A percentile compares a stretch with the other conserved stretches of the same genome.
phyloP scores from a whole-genome alignment of 2,113 vertebrate species.

The Peromyscus californicus region DNA sequence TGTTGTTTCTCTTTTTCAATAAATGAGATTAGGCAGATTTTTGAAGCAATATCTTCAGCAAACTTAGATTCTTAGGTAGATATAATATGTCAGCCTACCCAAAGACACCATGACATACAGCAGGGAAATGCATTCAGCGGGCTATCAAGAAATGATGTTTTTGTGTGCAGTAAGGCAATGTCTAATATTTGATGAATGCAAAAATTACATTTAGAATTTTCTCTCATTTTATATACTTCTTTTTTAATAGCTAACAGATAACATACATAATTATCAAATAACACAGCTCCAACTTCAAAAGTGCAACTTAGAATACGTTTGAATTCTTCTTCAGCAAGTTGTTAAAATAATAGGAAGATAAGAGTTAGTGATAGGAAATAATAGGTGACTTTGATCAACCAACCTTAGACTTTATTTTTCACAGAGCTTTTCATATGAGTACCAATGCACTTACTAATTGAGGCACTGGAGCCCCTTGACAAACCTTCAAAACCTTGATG shows the following conservation, averaged over 20 bases:
- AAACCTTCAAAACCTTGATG: not conserved
- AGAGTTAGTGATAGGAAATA: not conserved
- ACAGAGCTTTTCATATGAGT: not conserved
- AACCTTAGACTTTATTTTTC: not conserved
- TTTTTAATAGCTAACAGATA: constrained; percentile 5
- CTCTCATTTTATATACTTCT: not conserved
- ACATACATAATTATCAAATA: not conserved
- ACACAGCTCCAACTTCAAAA: not conserved
- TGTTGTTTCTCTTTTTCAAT: not conserved
- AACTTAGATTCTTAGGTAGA: not conserved
- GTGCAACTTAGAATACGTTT: not conserved
- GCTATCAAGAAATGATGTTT: not conserved
- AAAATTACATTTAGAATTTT: not conserved
- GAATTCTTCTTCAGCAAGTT: not conserved
- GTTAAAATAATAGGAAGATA: not conserved
- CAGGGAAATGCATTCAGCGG: not conserved
- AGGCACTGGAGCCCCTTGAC: not conserved
- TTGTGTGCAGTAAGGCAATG: not conserved
- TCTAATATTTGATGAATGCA: not conserved
- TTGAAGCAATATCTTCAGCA: not conserved
- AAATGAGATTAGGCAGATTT: not conserved
- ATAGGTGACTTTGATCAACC: not conserved
- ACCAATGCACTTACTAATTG: not conserved
- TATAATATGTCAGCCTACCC: not conserved
- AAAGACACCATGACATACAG: not conserved